Conservation (phyloP, 2,888 invertebrate species). For the Pherbina coryleti region DNA sequence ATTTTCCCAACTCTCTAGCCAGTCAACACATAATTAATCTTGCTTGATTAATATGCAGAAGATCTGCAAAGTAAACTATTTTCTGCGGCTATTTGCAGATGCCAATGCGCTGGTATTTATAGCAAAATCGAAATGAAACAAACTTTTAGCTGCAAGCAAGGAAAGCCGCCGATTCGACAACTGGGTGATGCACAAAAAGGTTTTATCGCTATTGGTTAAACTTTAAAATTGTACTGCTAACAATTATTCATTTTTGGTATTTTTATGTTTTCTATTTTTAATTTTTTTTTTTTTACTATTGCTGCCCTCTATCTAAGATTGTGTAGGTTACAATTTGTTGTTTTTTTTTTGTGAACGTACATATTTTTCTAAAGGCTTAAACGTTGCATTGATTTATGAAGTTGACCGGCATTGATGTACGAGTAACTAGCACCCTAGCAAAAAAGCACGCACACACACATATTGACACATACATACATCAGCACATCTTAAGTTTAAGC, state of each 20-base stretch:
- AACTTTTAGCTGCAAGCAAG: too few species aligned
- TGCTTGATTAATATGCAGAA: constrained; percentile 31
- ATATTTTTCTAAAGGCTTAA: constrained; percentile 11
- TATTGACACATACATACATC: background rate
- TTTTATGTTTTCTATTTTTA: background rate
- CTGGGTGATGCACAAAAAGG: too few species aligned
- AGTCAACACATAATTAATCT: constrained; percentile 51
- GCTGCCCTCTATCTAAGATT: background rate
- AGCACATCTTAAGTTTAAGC: background rate
- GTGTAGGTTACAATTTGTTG: background rate
- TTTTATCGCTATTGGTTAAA: too few species aligned
- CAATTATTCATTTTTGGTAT: too few species aligned
- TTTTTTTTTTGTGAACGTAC: background rate
- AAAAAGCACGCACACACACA: constrained; percentile 34
- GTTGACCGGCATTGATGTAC: constrained; percentile 40
- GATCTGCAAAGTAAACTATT: constrained; percentile 23
- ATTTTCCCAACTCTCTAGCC: constrained; percentile 6
- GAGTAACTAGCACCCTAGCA: background rate
- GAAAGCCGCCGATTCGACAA: too few species aligned
- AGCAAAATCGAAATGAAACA: background rate
- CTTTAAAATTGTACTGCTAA: too few species aligned
- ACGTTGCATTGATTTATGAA: constrained; percentile 41
- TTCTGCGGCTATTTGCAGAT: constrained; percentile 2
- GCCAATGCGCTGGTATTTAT: constrained; percentile 1
- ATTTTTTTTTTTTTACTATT: background rate